Percentiles rank a stretch among this genome's conserved stretches.
These are phyloP conservation scores for Ladona fulva DNA, from an alignment of 1,140 invertebrate genomes.

Conservation along the genomic window DNA sequence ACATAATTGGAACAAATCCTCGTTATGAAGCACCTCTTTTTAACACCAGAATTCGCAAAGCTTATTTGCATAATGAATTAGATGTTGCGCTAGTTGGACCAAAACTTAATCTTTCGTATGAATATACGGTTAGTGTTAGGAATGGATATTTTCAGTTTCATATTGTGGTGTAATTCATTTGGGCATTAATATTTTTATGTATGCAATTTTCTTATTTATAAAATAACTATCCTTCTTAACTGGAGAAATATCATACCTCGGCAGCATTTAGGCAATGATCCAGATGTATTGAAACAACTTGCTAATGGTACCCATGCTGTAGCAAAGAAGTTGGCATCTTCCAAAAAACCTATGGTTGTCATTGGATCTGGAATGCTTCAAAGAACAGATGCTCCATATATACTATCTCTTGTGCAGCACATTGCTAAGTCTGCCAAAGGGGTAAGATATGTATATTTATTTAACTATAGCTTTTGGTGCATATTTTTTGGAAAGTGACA, in stretches of 20 bases:
- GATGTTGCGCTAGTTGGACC: constrained; percentile 81
- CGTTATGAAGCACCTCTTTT: constrained; percentile 95
- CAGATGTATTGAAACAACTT: constrained; percentile 62
- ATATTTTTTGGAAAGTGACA: no score
- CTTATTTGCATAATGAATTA: constrained; percentile 76
- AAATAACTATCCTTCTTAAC: constrained; percentile 12
- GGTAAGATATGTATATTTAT: not conserved
- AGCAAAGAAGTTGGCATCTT: constrained; percentile 56
- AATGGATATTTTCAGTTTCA: no score
- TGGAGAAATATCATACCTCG: constrained; percentile 20
- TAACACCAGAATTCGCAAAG: constrained; percentile 91
- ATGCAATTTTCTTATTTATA: constrained; percentile 17
- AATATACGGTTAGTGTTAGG: constrained; percentile 61
- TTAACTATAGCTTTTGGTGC: no score
- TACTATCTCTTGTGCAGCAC: constrained; percentile 65
- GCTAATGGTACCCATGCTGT: constrained; percentile 67
- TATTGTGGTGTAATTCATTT: constrained; percentile 17
- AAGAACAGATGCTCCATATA: constrained; percentile 64
- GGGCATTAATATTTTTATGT: constrained; percentile 23
- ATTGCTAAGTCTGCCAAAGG: constrained; percentile 41
- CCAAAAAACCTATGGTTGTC: constrained; percentile 87
- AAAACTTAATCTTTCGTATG: constrained; percentile 87
- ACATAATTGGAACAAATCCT: constrained; percentile 96
- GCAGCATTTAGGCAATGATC: constrained; percentile 74
- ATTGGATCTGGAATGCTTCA: constrained; percentile 78